These are phyloP conservation scores for Tenthredo notha DNA, from an alignment of 2,888 invertebrate species.

Conservation along the genomic window DNA sequence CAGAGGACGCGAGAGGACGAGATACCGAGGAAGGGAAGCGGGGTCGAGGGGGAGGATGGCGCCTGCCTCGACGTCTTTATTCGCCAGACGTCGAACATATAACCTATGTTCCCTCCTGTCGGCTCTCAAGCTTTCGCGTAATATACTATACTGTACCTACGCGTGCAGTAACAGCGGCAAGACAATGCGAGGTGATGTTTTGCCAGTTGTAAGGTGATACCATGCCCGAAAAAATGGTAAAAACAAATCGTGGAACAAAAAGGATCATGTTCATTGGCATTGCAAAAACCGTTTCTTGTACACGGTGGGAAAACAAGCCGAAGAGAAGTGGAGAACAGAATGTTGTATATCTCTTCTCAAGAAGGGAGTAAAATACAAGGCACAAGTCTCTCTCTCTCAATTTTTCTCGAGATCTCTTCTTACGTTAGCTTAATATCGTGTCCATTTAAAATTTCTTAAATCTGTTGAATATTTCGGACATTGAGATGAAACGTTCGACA, in stretches of 20 bases:
- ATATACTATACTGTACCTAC: slow-evolving; percentile 24
- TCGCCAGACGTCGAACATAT: slow-evolving; percentile 69
- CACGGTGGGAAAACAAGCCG: slow-evolving; percentile 36
- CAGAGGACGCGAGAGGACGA: slow-evolving; percentile 52
- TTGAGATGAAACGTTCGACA: not conserved
- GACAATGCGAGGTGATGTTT: slow-evolving; percentile 40
- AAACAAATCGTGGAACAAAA: not conserved
- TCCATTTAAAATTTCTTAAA: not conserved
- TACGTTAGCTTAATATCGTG: not conserved
- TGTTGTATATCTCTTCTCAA: slow-evolving; percentile 3
- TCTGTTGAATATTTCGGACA: too few relatives aligned
- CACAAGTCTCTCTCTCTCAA: not conserved
- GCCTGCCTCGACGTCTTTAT: slow-evolving; percentile 74
- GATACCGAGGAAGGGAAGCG: slow-evolving; percentile 53
- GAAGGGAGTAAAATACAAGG: slow-evolving; percentile 1
- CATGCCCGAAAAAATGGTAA: not conserved
- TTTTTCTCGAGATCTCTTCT: not conserved
- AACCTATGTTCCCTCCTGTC: slow-evolving; percentile 46
- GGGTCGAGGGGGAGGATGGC: slow-evolving; percentile 69
- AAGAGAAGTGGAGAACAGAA: slow-evolving; percentile 15
- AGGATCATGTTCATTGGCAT: slow-evolving; percentile 12
- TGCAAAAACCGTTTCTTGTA: slow-evolving; percentile 18
- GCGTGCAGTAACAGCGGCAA: slow-evolving; percentile 9
- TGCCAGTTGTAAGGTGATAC: slow-evolving; percentile 41
- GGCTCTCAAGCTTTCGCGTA: slow-evolving; percentile 19